Evolutionary conservation across 2,888 invertebrate genomes (phyloP).

Genomic region (Chrysolina haemoptera): DNA sequence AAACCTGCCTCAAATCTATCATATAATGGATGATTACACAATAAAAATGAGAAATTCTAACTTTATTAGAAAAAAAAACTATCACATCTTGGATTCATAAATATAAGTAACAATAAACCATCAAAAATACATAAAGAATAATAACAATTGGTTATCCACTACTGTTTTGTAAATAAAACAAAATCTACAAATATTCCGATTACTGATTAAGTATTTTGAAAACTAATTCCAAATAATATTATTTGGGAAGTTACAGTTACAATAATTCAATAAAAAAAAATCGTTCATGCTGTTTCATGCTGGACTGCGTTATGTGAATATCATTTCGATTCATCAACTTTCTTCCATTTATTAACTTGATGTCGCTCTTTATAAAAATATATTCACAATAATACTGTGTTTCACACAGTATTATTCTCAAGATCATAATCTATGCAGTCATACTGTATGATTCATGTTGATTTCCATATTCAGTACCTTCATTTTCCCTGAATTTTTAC

Average conservation of each 20-base stretch:
- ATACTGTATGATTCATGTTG: background rate
- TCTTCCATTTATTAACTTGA: background rate
- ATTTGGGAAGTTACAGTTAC: too few relatives aligned
- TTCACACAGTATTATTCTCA: background rate
- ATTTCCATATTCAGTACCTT: constrained; percentile 14
- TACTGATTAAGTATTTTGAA: too few relatives aligned
- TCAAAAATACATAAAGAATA: too few relatives aligned
- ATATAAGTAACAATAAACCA: too few relatives aligned
- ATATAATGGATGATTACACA: too few relatives aligned
- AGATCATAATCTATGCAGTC: background rate
- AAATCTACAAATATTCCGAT: background rate
- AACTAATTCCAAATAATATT: too few relatives aligned
- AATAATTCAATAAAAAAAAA: too few relatives aligned
- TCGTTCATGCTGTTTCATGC: too few relatives aligned
- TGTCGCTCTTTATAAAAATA: background rate
- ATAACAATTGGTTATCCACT: background rate
- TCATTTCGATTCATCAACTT: background rate
- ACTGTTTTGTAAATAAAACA: background rate
- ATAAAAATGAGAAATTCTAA: too few relatives aligned
- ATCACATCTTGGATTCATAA: too few relatives aligned
- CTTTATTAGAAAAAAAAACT: too few relatives aligned
- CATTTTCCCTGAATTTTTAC: constrained; percentile 27
- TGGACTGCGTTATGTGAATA: background rate
- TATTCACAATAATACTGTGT: constrained; percentile 3
- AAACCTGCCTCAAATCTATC: too few relatives aligned